Percentiles rank a stretch among this genome's conserved stretches.
phyloP scores from a whole-genome alignment of 2,113 vertebrate species.

The Sinosuthora webbiana region DNA sequence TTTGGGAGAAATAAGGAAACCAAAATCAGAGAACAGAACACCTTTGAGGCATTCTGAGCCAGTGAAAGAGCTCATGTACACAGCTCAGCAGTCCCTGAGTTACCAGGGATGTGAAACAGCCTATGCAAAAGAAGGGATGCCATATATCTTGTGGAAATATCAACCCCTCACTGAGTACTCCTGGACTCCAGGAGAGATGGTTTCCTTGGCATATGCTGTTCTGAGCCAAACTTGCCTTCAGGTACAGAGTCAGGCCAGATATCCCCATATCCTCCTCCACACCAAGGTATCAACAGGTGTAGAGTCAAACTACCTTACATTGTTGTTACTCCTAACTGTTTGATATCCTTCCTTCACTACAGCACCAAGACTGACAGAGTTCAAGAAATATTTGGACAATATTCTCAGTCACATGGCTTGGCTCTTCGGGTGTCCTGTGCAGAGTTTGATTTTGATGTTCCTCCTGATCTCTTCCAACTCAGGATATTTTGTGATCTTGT shows the following conservation, averaged over 20 bases:
- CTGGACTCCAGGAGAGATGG: neutral
- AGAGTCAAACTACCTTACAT: neutral
- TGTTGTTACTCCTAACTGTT: neutral
- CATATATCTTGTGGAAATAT: neutral
- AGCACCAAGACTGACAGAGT: neutral
- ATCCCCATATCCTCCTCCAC: neutral
- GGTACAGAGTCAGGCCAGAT: neutral
- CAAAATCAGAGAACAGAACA: neutral
- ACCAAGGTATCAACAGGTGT: neutral
- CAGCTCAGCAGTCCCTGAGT: neutral
- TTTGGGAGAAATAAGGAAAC: neutral
- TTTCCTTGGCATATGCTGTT: neutral
- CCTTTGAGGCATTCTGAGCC: neutral
- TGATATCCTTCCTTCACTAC: neutral
- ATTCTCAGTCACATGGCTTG: too few species aligned
- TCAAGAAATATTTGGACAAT: neutral
- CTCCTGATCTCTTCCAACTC: neutral
- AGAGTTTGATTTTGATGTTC: too few species aligned
- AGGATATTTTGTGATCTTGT: neutral
- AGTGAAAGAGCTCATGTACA: neutral
- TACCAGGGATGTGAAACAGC: neutral
- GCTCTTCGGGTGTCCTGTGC: neutral
- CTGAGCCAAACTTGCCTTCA: neutral
- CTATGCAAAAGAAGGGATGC: neutral
- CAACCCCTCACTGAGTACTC: fast-evolving